phyloP scores from a whole-genome alignment of 2,113 vertebrate species.

The Phycodurus eques region DNA sequence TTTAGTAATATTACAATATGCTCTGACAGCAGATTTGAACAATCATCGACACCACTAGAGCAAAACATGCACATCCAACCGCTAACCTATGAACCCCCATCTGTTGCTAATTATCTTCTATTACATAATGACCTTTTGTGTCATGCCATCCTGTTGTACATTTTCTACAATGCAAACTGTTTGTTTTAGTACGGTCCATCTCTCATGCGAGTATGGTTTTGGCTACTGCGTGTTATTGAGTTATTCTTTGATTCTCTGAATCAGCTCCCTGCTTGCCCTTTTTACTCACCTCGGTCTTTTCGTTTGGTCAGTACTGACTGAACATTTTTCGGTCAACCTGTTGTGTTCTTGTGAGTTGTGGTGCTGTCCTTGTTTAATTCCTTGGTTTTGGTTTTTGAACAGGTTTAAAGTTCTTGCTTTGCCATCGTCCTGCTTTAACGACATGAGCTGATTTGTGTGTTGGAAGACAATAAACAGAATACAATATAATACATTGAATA shows the following conservation, averaged over 20 bases:
- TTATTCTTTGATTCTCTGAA: neutral
- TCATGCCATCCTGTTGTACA: neutral
- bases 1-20: constrained; percentile 40
- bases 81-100: constrained; percentile 42
- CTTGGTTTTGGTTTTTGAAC: neutral
- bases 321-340: neutral
- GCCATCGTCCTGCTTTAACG: no score
- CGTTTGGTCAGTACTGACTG: neutral
- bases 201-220: no score
- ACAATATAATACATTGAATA: no score
- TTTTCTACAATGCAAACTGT: neutral
- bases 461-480: no score
- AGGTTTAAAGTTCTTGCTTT: neutral
- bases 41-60: constrained; percentile 63
- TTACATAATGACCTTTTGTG: constrained; percentile 30
- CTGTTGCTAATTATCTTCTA: constrained; percentile 37
- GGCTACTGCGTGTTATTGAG: neutral
- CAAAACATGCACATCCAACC: constrained; percentile 61
- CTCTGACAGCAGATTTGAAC: constrained; percentile 49
- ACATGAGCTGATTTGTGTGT: no score
- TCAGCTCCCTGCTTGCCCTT: no score
- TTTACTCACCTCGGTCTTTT: neutral
- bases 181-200: neutral
- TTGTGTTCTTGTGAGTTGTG: neutral
- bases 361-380: neutral